Percentiles rank a stretch among this genome's conserved stretches.
These are phyloP conservation scores for Xenus cinereus DNA, from an alignment of 2,113 vertebrate genomes.

Conservation along the genomic window DNA sequence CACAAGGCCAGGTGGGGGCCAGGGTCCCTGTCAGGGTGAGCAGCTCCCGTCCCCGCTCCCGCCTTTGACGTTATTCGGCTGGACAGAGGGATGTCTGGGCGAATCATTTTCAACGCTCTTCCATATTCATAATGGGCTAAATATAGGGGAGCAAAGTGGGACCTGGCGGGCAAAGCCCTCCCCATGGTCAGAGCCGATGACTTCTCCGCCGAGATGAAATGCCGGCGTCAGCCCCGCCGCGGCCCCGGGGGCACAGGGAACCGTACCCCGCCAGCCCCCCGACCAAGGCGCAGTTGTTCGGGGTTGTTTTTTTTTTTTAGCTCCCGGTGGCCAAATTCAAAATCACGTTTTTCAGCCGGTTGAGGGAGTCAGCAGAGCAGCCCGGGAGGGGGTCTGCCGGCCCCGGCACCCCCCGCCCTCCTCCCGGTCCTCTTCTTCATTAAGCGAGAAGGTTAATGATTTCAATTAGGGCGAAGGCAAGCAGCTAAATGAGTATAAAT, in stretches of 20 bases:
- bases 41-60: conserved; percentile 62
- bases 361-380: neutral
- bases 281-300: neutral
- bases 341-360: neutral
- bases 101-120: conserved; percentile 86
- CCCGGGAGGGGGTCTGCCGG: neutral
- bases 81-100: conserved; percentile 83
- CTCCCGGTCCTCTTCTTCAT: conserved; percentile 43
- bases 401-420: neutral
- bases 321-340: conserved; percentile 43
- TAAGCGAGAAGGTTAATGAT: conserved; percentile 69
- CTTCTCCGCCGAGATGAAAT: conserved; percentile 81
- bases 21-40: conserved; percentile 67
- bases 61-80: conserved; percentile 86
- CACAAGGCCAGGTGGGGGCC: neutral
- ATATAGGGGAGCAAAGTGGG: conserved; percentile 78
- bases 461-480: conserved; percentile 65
- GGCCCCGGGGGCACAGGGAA: conserved; percentile 67
- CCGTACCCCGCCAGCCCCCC: conserved; percentile 43
- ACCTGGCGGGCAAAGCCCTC: conserved; percentile 74
- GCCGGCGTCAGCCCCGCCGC: conserved; percentile 72
- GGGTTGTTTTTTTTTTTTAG: neutral
- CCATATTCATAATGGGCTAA: conserved; percentile 89
- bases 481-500: conserved; percentile 62
- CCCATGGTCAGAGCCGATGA: conserved; percentile 81